Conservation (phyloP, 2,113 vertebrate genomes). For the Notothenia rossii region DNA sequence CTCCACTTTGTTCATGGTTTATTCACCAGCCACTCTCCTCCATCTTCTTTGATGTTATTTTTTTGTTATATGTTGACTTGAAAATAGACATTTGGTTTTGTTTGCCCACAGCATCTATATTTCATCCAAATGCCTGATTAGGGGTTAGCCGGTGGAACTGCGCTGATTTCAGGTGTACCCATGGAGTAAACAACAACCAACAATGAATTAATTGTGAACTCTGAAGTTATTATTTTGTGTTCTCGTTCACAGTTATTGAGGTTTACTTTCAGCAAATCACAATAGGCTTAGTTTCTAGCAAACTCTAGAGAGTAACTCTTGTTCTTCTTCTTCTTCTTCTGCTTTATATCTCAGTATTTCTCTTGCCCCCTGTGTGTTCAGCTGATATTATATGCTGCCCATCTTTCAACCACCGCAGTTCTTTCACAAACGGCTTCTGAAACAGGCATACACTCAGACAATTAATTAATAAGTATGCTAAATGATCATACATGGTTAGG, state of each 20-base stretch:
- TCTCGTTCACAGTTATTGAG: background rate
- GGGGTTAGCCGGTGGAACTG: slow-evolving; percentile 46
- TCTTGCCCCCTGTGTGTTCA: too few species aligned
- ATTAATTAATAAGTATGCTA: slow-evolving; percentile 14
- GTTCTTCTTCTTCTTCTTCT: too few species aligned
- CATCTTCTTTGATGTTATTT: slow-evolving; percentile 56
- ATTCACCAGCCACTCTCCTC: slow-evolving; percentile 64
- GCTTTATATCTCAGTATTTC: too few species aligned
- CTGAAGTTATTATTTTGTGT: background rate
- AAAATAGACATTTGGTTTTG: slow-evolving; percentile 70
- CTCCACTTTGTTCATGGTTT: slow-evolving; percentile 68
- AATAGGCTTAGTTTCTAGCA: background rate
- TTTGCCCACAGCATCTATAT: slow-evolving; percentile 67
- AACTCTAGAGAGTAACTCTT: too few species aligned
- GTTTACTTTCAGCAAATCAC: background rate
- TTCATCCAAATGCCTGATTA: slow-evolving; percentile 61
- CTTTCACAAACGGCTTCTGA: background rate
- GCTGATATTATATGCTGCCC: too few species aligned
- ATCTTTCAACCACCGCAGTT: background rate
- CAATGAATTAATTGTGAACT: background rate
- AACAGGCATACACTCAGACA: background rate
- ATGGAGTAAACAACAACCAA: slow-evolving; percentile 44
- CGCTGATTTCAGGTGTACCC: slow-evolving; percentile 57
- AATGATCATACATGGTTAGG: slow-evolving; percentile 20
- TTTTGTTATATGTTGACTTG: slow-evolving; percentile 78